These are phyloP conservation scores for Alectura lathami DNA, from an alignment of 2,113 vertebrate species.

Conservation along the genomic window DNA sequence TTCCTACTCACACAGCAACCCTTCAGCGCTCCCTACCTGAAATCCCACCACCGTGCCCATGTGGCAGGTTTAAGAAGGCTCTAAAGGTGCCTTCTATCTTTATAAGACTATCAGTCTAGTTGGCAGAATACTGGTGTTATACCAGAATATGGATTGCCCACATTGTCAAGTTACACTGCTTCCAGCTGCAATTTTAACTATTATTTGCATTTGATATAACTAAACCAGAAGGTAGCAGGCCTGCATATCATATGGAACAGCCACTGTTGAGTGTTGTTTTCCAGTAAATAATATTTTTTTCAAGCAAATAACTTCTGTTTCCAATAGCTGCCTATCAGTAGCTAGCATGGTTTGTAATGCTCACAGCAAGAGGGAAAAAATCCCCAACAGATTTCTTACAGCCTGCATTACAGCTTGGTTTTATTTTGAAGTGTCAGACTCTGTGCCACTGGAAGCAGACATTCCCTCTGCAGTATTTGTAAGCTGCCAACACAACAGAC, in stretches of 20 bases:
- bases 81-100: neutral
- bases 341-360: neutral
- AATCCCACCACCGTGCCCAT: neutral
- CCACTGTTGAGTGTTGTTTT: neutral
- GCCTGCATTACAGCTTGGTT: slow-evolving; percentile 32
- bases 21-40: neutral
- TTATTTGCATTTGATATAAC: neutral
- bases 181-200: neutral
- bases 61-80: neutral
- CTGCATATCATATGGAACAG: neutral
- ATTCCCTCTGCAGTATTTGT: neutral
- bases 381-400: slow-evolving; percentile 13
- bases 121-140: neutral
- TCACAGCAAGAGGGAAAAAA: neutral
- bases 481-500: neutral
- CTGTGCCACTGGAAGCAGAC: slow-evolving; percentile 45
- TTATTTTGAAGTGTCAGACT: slow-evolving; percentile 53
- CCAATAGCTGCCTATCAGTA: neutral
- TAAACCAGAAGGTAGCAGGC: neutral
- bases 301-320: neutral
- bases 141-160: neutral
- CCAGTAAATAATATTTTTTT: too few relatives aligned
- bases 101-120: neutral
- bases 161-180: neutral
- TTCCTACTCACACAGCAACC: neutral